Percentiles rank a stretch among this genome's conserved stretches.
These are phyloP conservation scores for Crypturellus tataupa DNA, from an alignment of 2,797 vertebrate species.

Conservation along the genomic window DNA sequence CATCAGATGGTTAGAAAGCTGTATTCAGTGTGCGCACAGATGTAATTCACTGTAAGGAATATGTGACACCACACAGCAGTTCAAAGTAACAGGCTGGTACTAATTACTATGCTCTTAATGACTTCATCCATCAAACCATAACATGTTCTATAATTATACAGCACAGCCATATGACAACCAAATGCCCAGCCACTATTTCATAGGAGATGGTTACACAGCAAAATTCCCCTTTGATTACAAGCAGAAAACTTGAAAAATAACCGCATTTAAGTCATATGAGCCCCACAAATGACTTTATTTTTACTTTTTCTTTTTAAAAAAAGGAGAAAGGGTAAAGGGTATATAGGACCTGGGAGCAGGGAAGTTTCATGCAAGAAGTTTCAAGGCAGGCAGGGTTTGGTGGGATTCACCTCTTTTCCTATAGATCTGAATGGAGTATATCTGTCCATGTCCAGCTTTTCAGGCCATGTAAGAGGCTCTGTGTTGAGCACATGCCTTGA, in stretches of 20 bases:
- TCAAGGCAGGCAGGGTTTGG: not conserved
- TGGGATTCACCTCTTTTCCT: not conserved
- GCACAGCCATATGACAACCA: constrained; percentile 68
- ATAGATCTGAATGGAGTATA: not conserved
- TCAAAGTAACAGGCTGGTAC: constrained; percentile 68
- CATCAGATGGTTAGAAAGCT: constrained; percentile 55
- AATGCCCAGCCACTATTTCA: constrained; percentile 24
- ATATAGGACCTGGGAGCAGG: not conserved
- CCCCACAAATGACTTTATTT: not conserved
- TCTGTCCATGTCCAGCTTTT: rapidly evolving
- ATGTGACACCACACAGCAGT: constrained; percentile 67
- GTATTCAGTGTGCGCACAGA: constrained; percentile 50
- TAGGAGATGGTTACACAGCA: constrained; percentile 63
- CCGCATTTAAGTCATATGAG: not conserved
- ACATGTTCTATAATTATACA: constrained; percentile 73
- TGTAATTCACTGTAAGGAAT: constrained; percentile 69
- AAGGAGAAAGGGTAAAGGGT: not conserved
- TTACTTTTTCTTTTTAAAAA: not conserved
- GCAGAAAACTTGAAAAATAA: constrained; percentile 26
- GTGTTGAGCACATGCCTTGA: not conserved
- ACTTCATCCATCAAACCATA: constrained; percentile 69
- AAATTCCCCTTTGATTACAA: constrained; percentile 39
- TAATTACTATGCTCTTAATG: constrained; percentile 74
- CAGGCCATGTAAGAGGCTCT: not conserved
- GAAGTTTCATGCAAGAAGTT: not conserved